These are phyloP conservation scores for Oreotrochilus melanogaster DNA, from an alignment of 2,113 vertebrate genomes.

Conservation along the genomic window DNA sequence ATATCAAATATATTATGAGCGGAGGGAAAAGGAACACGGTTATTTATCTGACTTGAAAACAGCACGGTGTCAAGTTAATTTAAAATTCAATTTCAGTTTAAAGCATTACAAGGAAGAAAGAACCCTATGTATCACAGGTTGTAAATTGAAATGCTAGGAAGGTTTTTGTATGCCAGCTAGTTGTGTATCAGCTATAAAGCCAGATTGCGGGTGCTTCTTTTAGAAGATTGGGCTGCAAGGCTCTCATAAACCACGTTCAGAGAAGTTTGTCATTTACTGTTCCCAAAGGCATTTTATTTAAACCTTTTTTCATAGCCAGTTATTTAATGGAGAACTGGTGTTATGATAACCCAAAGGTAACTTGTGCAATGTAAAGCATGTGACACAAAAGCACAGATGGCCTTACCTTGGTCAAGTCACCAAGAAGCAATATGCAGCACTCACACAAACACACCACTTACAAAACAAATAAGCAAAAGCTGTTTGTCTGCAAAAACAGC, in stretches of 20 bases:
- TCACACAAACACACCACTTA: not conserved
- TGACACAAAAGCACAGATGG: not conserved
- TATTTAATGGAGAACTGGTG: not conserved
- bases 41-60: constrained; percentile 62
- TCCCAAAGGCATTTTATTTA: constrained; percentile 22
- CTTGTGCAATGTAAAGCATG: not conserved
- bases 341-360: not conserved
- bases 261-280: constrained; percentile 31
- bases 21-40: not conserved
- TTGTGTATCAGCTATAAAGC: constrained; percentile 23
- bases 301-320: not conserved
- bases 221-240: not conserved
- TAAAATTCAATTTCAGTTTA: constrained; percentile 71
- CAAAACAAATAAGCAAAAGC: not conserved
- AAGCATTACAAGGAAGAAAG: constrained; percentile 47
- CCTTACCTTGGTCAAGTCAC: not conserved
- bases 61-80: constrained; percentile 62
- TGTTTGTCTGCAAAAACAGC: not conserved
- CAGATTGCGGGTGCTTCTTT: constrained; percentile 23
- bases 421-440: not conserved
- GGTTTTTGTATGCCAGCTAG: constrained; percentile 27
- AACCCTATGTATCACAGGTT: not conserved
- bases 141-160: constrained; percentile 55
- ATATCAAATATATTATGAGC: constrained; percentile 18
- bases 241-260: not conserved